Evolutionary conservation across 2,888 invertebrate genomes (phyloP), one percentile per base, ranked within the genome.

Genomic region (Anaspis maculata): DNA sequence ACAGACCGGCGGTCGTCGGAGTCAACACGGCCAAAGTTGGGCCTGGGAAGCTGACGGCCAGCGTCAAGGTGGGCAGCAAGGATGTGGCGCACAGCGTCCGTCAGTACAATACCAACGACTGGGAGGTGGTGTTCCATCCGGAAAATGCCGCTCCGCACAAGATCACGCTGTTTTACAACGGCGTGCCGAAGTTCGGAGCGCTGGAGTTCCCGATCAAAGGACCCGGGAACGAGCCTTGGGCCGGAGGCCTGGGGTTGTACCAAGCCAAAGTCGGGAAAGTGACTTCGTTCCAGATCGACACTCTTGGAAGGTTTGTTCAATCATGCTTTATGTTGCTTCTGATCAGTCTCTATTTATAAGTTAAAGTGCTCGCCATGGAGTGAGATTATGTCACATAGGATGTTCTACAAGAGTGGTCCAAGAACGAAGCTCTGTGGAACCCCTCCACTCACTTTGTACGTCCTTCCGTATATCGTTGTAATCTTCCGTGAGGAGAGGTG

Each of bases 101-200:
- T 12, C 78, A 85, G 34, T 73, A 74, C 36, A 73, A 77, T 26
- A 69, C 74, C 24, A 77, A 77, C 27, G 69, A 85, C 32, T 84
- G 85, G 66, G 86, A 87, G 65, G 79, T 88, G 15, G 79, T 85
- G 37, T 94, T 91, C 67, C 88, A 89, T 61, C 95, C 95, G 0
- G 78, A 82, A 1, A 70, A 85, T 22, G 84, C 89, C 2, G 87
- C 92, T 13, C 85, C 90, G 2, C 94, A 96, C 62, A 76, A 84
- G 49, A 74, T 96, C 35, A 78, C 84, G 39, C 74, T 95, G 30
- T 77, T 83, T 47, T 92, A 89, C 68, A 91, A 92, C 62, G 88
- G 85, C 27, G 79, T 89, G 24, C 88, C 88, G 7, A 71, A 74
- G 45, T 65, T 70, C 51, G 75, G 74, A 59, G 62, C 57, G 0